Evolutionary conservation across 2,888 invertebrate genomes (phyloP).

Genomic region (Archips crataeganus): DNA sequence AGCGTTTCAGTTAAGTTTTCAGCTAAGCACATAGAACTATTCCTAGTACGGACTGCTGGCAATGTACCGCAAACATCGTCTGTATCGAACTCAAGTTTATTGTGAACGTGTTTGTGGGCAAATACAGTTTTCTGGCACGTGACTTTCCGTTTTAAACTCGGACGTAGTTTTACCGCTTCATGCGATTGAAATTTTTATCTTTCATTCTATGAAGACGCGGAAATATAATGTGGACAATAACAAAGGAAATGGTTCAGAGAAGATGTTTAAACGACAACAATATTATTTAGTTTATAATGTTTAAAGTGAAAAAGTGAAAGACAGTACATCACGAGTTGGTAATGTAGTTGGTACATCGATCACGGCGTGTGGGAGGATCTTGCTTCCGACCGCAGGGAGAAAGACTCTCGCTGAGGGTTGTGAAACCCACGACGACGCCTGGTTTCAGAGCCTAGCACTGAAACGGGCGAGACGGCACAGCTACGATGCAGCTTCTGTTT

Average conservation of each 20-base stretch:
- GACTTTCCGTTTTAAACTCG: slow-evolving; percentile 58
- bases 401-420: no score
- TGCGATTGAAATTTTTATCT: slow-evolving; percentile 34
- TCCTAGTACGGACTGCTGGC: slow-evolving; percentile 9
- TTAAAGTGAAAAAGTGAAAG: no score
- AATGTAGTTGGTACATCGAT: no score
- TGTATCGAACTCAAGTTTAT: slow-evolving; percentile 74
- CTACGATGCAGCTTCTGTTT: no score
- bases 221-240: neutral
- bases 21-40: slow-evolving; percentile 6
- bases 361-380: no score
- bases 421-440: no score
- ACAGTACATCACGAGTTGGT: no score
- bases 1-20: slow-evolving; percentile 27
- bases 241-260: neutral
- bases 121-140: slow-evolving; percentile 76
- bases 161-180: slow-evolving; percentile 13
- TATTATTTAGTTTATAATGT: no score
- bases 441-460: no score
- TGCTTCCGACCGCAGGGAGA: no score
- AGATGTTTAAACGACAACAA: neutral
- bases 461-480: no score
- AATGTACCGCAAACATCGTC: slow-evolving; percentile 48
- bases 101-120: slow-evolving; percentile 73
- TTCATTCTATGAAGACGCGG: slow-evolving; percentile 24